Conservation (phyloP, 2,888 invertebrate species). For the Spialia ferax region DNA sequence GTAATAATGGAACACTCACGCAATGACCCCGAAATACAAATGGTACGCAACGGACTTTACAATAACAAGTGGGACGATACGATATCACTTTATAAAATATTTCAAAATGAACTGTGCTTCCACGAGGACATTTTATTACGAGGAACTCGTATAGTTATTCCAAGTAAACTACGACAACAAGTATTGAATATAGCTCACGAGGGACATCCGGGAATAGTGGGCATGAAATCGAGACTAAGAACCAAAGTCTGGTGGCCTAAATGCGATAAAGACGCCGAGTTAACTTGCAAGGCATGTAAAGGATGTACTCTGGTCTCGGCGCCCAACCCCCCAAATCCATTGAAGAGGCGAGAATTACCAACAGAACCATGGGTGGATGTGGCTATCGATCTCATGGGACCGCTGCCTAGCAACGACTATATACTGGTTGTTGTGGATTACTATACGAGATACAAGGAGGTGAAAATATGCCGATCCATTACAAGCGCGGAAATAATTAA, state of each 20-base stretch:
- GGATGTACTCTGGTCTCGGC: neutral
- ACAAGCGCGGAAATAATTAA: neutral
- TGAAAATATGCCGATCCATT: neutral
- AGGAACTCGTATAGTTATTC: slow-evolving; percentile 9
- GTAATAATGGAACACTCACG: neutral
- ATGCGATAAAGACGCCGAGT: slow-evolving; percentile 1
- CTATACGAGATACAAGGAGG: neutral
- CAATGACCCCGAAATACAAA: neutral
- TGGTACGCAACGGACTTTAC: neutral
- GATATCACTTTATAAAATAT: neutral
- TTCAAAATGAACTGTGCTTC: slow-evolving; percentile 6
- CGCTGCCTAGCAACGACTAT: slow-evolving; percentile 1
- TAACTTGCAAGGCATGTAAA: slow-evolving; percentile 1
- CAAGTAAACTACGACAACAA: neutral
- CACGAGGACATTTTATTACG: slow-evolving; percentile 8
- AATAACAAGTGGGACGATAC: neutral
- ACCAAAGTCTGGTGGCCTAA: slow-evolving; percentile 17
- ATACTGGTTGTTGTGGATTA: slow-evolving; percentile 5
- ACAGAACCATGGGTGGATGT: slow-evolving; percentile 9
- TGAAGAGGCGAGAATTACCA: slow-evolving; percentile 3
- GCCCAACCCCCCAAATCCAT: slow-evolving; percentile 2
- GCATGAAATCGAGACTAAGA: slow-evolving; percentile 3
- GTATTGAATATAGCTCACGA: slow-evolving; percentile 2
- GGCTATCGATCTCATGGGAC: slow-evolving; percentile 8
- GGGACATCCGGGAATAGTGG: slow-evolving; percentile 11